These are phyloP conservation scores for Gymnogyps californianus DNA, from an alignment of 2,113 vertebrate species.

Conservation along the genomic window DNA sequence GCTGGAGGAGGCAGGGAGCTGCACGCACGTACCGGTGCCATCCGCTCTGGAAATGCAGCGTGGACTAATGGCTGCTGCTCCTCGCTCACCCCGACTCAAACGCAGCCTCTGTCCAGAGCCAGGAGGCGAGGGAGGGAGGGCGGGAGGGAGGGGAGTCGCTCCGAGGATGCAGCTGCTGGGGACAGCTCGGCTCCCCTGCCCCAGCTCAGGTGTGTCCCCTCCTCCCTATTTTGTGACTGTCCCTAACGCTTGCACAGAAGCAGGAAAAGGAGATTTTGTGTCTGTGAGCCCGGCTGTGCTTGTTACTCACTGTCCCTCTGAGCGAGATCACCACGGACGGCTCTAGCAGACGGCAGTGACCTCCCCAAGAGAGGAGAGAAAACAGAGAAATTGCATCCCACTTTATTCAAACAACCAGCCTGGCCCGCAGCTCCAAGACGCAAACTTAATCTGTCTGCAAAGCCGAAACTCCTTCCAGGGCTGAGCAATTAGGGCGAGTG, in stretches of 20 bases:
- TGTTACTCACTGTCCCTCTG: neutral
- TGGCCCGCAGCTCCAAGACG: neutral
- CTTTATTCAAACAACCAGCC: neutral
- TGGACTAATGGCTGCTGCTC: accelerated
- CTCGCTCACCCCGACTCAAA: accelerated
- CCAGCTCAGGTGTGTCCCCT: neutral
- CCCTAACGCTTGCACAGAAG: neutral
- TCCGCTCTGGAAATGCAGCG: accelerated
- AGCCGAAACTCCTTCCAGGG: neutral
- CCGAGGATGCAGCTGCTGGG: neutral
- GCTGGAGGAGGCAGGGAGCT: neutral
- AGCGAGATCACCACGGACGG: accelerated
- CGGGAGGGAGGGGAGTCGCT: no score
- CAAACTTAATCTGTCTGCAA: neutral
- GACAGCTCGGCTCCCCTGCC: neutral
- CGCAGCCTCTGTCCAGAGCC: neutral
- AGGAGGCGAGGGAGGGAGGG: neutral
- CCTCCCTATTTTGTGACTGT: accelerated
- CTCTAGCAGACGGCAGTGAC: neutral
- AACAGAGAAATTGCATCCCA: neutral
- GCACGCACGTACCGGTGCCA: accelerated
- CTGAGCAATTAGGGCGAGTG: neutral
- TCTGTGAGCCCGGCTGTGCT: neutral
- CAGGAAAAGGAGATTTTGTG: neutral
- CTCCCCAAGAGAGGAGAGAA: neutral